phyloP scores from a whole-genome alignment of 2,888 invertebrate species.

The Philopedon plagiatum region DNA sequence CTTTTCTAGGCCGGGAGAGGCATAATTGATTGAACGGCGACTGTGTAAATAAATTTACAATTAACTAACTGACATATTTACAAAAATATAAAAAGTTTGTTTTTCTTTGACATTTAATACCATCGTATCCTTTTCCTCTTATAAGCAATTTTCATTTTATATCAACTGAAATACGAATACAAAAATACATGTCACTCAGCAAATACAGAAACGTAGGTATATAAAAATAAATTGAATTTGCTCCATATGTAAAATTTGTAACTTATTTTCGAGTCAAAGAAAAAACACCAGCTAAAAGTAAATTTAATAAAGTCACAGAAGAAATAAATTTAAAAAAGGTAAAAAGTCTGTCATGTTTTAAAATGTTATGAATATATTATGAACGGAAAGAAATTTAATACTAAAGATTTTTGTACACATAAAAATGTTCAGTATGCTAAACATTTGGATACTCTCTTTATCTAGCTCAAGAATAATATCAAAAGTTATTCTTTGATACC shows the following conservation, averaged over 20 bases:
- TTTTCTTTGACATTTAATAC: slow-evolving; percentile 6
- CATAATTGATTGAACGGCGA: too few relatives aligned
- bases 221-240: slow-evolving; percentile 17
- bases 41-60: too few relatives aligned
- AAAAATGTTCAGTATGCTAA: too few relatives aligned
- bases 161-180: background rate
- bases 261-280: slow-evolving; percentile 2
- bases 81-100: background rate
- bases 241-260: slow-evolving; percentile 16
- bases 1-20: too few relatives aligned
- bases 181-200: slow-evolving; percentile 1
- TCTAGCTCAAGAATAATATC: too few relatives aligned
- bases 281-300: slow-evolving; percentile 3
- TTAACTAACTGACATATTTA: background rate
- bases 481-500: too few relatives aligned
- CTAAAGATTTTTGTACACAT: too few relatives aligned
- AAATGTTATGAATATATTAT: too few relatives aligned
- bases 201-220: slow-evolving; percentile 6
- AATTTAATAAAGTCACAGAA: background rate
- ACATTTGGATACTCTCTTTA: too few relatives aligned
- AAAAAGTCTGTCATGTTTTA: background rate
- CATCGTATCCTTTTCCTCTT: background rate
- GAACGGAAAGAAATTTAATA: too few relatives aligned
- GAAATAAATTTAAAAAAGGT: background rate
- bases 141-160: slow-evolving; percentile 6